Evolutionary conservation across 1,140 invertebrate genomes (phyloP).

Genomic region (Yoshiicerus persimilis): DNA sequence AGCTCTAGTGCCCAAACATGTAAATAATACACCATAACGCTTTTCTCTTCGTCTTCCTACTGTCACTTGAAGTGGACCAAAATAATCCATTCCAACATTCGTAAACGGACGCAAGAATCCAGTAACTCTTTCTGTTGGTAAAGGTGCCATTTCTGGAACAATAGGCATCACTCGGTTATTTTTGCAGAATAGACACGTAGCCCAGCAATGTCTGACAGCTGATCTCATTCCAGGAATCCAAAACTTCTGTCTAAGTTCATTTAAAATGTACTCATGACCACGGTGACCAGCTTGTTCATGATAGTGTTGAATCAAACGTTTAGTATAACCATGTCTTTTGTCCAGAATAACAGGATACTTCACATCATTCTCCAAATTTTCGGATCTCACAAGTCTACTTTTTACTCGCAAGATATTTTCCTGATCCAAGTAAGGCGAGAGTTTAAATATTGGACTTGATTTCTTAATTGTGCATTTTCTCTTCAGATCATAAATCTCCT

Average conservation of each 20-base stretch:
- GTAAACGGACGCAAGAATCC: slow-evolving; percentile 25
- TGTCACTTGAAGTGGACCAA: slow-evolving; percentile 46
- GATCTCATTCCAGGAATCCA: slow-evolving; percentile 22
- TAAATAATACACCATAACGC: slow-evolving; percentile 50
- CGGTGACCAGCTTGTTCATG: slow-evolving; percentile 5
- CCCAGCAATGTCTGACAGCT: slow-evolving; percentile 12
- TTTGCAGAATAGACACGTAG: slow-evolving; percentile 30
- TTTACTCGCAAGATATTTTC: slow-evolving; percentile 27
- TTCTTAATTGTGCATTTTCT: slow-evolving; percentile 51
- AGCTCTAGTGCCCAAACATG: slow-evolving; percentile 48
- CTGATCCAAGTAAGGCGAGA: slow-evolving; percentile 50
- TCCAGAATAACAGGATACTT: slow-evolving; percentile 31
- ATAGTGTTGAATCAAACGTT: not conserved
- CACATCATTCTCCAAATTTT: not conserved
- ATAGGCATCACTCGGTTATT: not conserved
- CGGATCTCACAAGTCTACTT: slow-evolving; percentile 24
- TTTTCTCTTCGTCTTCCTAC: slow-evolving; percentile 42
- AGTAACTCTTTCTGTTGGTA: slow-evolving; percentile 34
- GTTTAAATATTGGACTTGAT: slow-evolving; percentile 51
- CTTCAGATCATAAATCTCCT: not conserved
- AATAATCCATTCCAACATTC: slow-evolving; percentile 47
- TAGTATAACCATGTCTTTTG: slow-evolving; percentile 9
- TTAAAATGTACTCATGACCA: slow-evolving; percentile 21
- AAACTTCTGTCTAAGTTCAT: slow-evolving; percentile 23
- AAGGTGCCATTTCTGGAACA: slow-evolving; percentile 38